Evolutionary conservation across 2,888 invertebrate species (phyloP), one percentile per base, ranked within the genome.

Genomic region (Conistra vaccinii): DNA sequence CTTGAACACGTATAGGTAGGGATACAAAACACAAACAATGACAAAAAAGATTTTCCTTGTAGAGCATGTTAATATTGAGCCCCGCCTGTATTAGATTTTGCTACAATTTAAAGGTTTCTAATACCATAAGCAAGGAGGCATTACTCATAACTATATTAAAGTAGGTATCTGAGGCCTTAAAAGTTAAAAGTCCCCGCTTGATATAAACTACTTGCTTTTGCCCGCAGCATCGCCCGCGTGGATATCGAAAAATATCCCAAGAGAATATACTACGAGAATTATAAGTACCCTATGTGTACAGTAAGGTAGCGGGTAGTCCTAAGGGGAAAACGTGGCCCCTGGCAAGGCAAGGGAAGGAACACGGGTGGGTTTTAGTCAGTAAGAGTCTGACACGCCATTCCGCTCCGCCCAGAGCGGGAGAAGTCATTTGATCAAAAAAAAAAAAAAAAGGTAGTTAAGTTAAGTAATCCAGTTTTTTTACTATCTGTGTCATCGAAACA

Each of bases 21-120:
- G n/a, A n/a, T 32, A 32, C 17, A 60, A 32, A 29, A 69, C 17
- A 53, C 1, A 29, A 57, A 76, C 55, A 69, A n/a, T 55, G 29
- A 53, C 79, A 78, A 79, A 73, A 69, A 23, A 26, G 17, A 39
- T 42, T 79, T 51, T 80, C 55, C 80, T 79, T 62, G 32, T 39
- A 20, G 23, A 32, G 32, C 14, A 32, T 32, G 14, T 7, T 26
- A 42, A 42, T 14, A 14, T 14, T 4, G 14, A 14, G 9, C 10
- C 26, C 0, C 51, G 10, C 14, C 51, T 32, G 6, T 35, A 53
- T 35, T 20, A 35, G 7, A n/a, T 39, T 76, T 63, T 68, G 35
- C 2, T 48, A 55, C 35, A 39, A 39, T 48, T 61, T 35, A 29
- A 55, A 61, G 35, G 17, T 55, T 60, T 80, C 32, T 55, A 65